These are phyloP conservation scores for Lacanobia wlatinum DNA, from an alignment of 2,888 invertebrate genomes.

Conservation along the genomic window DNA sequence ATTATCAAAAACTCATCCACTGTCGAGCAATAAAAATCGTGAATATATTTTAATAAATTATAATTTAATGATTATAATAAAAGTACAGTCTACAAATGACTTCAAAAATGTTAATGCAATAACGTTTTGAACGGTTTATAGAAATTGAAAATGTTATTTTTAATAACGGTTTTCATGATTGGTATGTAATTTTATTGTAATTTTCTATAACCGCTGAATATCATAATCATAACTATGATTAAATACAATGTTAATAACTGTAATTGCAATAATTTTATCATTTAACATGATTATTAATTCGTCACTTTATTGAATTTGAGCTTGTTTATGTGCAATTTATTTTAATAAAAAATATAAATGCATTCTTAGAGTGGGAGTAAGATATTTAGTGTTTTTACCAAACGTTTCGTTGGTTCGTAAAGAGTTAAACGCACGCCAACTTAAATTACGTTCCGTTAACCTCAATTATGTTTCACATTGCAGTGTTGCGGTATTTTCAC, in stretches of 20 bases:
- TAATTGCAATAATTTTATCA: constrained; percentile 35
- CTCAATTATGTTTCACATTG: constrained; percentile 72
- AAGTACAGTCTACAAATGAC: constrained; percentile 40
- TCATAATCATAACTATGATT: constrained; percentile 16
- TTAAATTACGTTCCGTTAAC: constrained; percentile 68
- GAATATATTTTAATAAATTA: constrained; percentile 65
- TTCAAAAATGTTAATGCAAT: constrained; percentile 30
- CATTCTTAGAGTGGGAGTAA: constrained; percentile 15
- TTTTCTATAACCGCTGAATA: constrained; percentile 43
- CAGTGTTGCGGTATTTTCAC: constrained; percentile 70
- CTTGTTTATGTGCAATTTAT: constrained; percentile 14
- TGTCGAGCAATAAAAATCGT: constrained; percentile 53
- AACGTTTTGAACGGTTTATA: constrained; percentile 45
- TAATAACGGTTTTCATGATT: constrained; percentile 17
- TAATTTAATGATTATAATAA: constrained; percentile 48
- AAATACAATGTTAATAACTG: constrained; percentile 29
- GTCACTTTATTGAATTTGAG: constrained; percentile 33
- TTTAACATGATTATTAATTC: constrained; percentile 26
- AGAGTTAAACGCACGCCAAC: constrained; percentile 56
- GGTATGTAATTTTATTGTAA: constrained; percentile 33
- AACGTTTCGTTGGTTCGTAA: constrained; percentile 31
- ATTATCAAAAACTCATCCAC: constrained; percentile 46
- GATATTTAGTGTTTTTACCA: constrained; percentile 15
- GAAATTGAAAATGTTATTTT: constrained; percentile 47
- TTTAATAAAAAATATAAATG: constrained; percentile 20